Percentiles rank a stretch among this genome's conserved stretches.
Evolutionary conservation across 2,888 invertebrate genomes (phyloP).

Genomic region (Leptinotarsa peninsularis): DNA sequence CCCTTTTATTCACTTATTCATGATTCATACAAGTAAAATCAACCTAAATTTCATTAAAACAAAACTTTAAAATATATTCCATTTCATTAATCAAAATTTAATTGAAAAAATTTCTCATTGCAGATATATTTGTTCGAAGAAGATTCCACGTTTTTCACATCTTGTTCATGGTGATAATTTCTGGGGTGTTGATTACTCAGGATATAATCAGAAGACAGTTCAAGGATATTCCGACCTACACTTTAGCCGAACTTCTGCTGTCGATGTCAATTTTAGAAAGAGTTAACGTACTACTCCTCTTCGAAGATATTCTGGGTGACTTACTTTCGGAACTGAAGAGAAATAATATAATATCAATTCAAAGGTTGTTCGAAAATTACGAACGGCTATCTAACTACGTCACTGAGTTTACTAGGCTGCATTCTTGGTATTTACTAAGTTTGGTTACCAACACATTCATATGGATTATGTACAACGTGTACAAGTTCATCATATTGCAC

Average conservation of each 20-base stretch:
- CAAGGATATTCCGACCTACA: slow-evolving; percentile 32
- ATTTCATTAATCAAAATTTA: too few species aligned
- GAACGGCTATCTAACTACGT: slow-evolving; percentile 17
- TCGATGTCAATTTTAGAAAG: slow-evolving; percentile 34
- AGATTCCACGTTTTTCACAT: slow-evolving; percentile 28
- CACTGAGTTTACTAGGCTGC: slow-evolving; percentile 26
- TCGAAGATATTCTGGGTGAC: slow-evolving; percentile 15
- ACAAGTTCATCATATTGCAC: slow-evolving; percentile 39
- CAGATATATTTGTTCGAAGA: slow-evolving; percentile 23
- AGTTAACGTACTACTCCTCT: slow-evolving; percentile 31
- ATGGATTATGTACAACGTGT: slow-evolving; percentile 43
- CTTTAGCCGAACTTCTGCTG: slow-evolving; percentile 37
- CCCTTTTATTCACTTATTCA: too few species aligned
- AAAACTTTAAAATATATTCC: too few species aligned
- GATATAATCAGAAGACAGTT: slow-evolving; percentile 30
- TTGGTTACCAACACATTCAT: slow-evolving; percentile 38
- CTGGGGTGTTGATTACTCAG: slow-evolving; percentile 22
- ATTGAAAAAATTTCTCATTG: neutral
- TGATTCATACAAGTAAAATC: too few species aligned
- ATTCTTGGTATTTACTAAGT: slow-evolving; percentile 37
- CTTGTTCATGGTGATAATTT: slow-evolving; percentile 15
- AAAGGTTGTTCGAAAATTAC: slow-evolving; percentile 4
- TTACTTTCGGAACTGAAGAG: slow-evolving; percentile 25
- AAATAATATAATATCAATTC: slow-evolving; percentile 1
- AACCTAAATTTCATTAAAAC: too few species aligned